Base-by-base conservation (phyloP, 2,797 vertebrate genomes). In the Propithecus perrieri region DNA sequence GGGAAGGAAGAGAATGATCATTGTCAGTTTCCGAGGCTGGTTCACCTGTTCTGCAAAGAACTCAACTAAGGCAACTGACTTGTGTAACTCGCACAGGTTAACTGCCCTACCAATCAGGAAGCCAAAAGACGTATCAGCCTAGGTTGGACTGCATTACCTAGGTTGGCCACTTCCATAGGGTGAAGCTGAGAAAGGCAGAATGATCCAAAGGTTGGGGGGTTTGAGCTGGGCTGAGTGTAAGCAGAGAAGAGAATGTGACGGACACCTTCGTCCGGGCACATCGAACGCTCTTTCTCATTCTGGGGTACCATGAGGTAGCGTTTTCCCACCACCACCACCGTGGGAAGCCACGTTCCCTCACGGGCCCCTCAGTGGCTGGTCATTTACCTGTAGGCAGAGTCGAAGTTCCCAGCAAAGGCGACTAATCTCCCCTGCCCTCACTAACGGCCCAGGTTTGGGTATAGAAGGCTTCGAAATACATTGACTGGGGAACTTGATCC, bases 21-120 rank as follows among this genome's bases (percentile, higher is more conserved):
- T 91, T 76, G 80, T 96, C 41, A n/a, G 9, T 84, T 89, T 91
- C 71, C 8, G 28, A 93, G 74, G 55, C 33, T 35, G 24, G 6
- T 89, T 91, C 63, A 22, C 43, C 38, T 43, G 33, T 79, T 61
- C 80, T 75, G 72, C 53, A 41, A 76, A 63, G 65, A 91, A 33
- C 71, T 35, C 33, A 12, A 15, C 33, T 2, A 26, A 35, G n/a
- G 33, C 35, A 61, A 17, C 41, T 30, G 6, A 59, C 28, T 71
- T 1, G 4, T 46, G 2, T 79, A 84, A 67, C 67, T 85, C 30
- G 33, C 30, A 14, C 43, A 79, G 61, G 33, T 69, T 57, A 59
- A 59, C 5, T 17, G 35, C 26, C 22, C 28, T 28, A 7, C 17
- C 28, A 13, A 2, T 8, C 7, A 53, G n/a, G 65, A 10, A 78